phyloP scores from a whole-genome alignment of 2,113 vertebrate species.

The Sula dactylatra region DNA sequence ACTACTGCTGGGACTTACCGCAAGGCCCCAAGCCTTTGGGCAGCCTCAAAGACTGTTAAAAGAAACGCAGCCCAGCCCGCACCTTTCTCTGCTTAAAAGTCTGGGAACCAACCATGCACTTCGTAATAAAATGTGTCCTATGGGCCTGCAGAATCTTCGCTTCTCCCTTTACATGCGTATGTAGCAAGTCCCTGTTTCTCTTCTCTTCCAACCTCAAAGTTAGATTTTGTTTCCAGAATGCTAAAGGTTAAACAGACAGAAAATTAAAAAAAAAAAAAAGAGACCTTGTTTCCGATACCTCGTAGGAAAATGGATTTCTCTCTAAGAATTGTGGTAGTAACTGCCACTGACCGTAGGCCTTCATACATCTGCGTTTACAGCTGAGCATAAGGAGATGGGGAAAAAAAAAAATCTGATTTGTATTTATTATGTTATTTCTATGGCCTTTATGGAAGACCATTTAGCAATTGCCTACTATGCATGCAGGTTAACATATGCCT shows the following conservation, averaged over 20 bases:
- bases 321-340: neutral
- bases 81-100: neutral
- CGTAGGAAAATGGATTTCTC: neutral
- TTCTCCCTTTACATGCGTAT: neutral
- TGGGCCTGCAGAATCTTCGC: neutral
- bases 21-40: neutral
- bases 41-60: neutral
- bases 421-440: neutral
- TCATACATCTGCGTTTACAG: neutral
- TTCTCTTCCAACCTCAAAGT: neutral
- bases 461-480: neutral
- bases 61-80: neutral
- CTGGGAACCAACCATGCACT: neutral
- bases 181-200: neutral
- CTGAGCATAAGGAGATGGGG: neutral
- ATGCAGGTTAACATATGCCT: neutral
- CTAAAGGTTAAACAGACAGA: neutral
- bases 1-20: neutral
- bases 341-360: neutral
- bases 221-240: neutral
- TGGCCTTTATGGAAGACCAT: neutral
- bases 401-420: neutral
- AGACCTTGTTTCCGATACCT: neutral
- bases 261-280: neutral
- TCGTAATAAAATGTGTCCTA: neutral